Base-by-base conservation (phyloP, 2,888 invertebrate species). In the Bedellia somnulentella region DNA sequence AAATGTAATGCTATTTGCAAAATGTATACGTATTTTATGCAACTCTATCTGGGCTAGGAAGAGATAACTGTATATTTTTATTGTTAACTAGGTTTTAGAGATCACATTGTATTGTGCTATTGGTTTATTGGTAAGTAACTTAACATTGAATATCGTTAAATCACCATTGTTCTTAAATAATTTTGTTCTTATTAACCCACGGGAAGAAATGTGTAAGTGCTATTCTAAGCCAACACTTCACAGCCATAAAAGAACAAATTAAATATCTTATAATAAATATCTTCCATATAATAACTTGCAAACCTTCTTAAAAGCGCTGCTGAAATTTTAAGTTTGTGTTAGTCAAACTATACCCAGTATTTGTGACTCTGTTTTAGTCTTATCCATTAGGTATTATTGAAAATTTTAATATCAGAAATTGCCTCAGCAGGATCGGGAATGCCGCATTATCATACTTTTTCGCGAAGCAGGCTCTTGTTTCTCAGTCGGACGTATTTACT, bases 321-420 rank as follows among this genome's bases (percentile, higher is more conserved):
- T 6, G 11, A 11, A 4, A 2, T n/a, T n/a, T n/a, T n/a, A n/a
- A n/a, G n/a, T n/a, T n/a, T n/a, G n/a, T 6, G 15, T 16, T 24
- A 24, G 23, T 15, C 6, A 24, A 18, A 11, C 1, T 15, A 24
- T 16, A 29, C 15, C 11, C 10, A 6, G 29, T n/a, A 42, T 49
- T 52, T 50, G 51, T 55, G 48, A 48, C 45, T 46, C 53, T 60
- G 56, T 47, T 46, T 40, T 36, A 41, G 57, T 56, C 63, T 61
- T 59, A 67, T 75, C 75, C 76, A 77, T 77, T 77, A 76, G 75
- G 59, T 66, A 71, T 66, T 76, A 77, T 77, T 76, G 76, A 70
- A 75, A 67, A 71, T 77, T 76, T 73, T 73, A 77, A 77, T 77
- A 77, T 76, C 64, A 63, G 61, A 64, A 67, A 76, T 73, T 68